A percentile compares a stretch with the other conserved stretches of the same genome.
Evolutionary conservation across 2,888 invertebrate species (phyloP).

Genomic region (Catonia carolina): DNA sequence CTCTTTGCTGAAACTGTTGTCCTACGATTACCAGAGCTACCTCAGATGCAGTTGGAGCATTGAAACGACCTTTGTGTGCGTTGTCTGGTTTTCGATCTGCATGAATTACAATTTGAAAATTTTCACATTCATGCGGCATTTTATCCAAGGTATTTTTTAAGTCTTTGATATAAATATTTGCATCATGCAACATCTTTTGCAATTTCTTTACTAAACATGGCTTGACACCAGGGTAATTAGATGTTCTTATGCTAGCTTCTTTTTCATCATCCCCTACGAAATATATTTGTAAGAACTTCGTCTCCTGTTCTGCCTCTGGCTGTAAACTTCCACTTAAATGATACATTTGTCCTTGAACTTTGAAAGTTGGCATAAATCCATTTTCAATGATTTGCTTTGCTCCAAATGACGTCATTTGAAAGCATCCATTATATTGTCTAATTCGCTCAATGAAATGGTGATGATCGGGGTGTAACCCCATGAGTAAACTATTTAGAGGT

Average conservation of each 20-base stretch:
- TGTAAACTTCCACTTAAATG: slow-evolving; percentile 29
- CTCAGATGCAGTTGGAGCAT: too few relatives aligned
- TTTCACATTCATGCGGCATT: background rate
- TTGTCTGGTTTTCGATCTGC: slow-evolving; percentile 20
- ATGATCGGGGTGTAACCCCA: background rate
- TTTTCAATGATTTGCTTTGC: slow-evolving; percentile 13
- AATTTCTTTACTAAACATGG: slow-evolving; percentile 13
- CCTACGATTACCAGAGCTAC: too few relatives aligned
- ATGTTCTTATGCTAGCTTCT: slow-evolving; percentile 6
- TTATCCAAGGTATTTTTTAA: slow-evolving; percentile 4
- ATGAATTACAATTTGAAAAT: slow-evolving; percentile 23
- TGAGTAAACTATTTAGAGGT: slow-evolving; percentile 16
- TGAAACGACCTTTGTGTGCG: slow-evolving; percentile 21
- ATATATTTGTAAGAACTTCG: too few relatives aligned
- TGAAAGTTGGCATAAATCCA: too few relatives aligned
- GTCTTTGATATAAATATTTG: slow-evolving; percentile 18
- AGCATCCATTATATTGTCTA: slow-evolving; percentile 20
- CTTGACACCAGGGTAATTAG: background rate
- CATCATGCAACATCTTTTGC: slow-evolving; percentile 20
- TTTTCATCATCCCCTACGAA: too few relatives aligned
- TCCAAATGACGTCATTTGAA: too few relatives aligned
- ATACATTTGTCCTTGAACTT: slow-evolving; percentile 31
- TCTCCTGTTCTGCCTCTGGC: too few relatives aligned
- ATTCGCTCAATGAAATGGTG: slow-evolving; percentile 21
- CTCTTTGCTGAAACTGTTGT: too few relatives aligned